Evolutionary conservation across 2,113 vertebrate genomes (phyloP).

Genomic region (Meriones unguiculatus): DNA sequence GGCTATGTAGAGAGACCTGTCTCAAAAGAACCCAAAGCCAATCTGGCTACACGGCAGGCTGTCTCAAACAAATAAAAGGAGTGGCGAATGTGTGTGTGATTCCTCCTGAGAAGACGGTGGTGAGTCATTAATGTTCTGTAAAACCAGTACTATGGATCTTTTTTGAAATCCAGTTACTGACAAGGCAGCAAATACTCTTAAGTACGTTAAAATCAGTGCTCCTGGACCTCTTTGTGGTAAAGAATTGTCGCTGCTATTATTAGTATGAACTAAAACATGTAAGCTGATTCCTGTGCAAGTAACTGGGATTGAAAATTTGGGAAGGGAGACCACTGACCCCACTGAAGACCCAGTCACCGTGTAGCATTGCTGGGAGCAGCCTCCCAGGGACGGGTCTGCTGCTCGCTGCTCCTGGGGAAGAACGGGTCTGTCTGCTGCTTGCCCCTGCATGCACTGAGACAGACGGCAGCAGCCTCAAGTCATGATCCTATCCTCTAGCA

Average conservation of each 20-base stretch:
- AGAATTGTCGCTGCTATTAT: not conserved
- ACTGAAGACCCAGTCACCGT: not conserved
- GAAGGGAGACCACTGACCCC: not conserved
- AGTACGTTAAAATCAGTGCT: not conserved
- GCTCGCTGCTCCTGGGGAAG: not conserved
- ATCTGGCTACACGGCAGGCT: not conserved
- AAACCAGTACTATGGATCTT: not conserved
- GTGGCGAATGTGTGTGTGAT: not conserved
- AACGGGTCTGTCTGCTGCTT: not conserved
- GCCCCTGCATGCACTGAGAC: not conserved
- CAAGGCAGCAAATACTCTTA: not conserved
- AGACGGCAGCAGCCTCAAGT: not conserved
- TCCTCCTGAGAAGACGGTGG: not conserved
- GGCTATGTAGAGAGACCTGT: not conserved
- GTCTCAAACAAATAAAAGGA: not conserved
- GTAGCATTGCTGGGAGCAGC: not conserved
- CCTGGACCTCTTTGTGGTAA: not conserved
- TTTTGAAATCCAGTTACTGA: not conserved
- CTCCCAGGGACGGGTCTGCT: not conserved
- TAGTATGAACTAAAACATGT: conserved; percentile 5
- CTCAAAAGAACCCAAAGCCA: not conserved
- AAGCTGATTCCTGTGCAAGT: not conserved
- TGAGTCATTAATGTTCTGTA: not conserved
- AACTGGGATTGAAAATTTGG: not conserved
- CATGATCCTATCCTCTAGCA: not conserved